Evolutionary conservation across 64 coral and sea anemone genomes (phyloP).

Genomic region (Catalaphyllia jardinei): DNA sequence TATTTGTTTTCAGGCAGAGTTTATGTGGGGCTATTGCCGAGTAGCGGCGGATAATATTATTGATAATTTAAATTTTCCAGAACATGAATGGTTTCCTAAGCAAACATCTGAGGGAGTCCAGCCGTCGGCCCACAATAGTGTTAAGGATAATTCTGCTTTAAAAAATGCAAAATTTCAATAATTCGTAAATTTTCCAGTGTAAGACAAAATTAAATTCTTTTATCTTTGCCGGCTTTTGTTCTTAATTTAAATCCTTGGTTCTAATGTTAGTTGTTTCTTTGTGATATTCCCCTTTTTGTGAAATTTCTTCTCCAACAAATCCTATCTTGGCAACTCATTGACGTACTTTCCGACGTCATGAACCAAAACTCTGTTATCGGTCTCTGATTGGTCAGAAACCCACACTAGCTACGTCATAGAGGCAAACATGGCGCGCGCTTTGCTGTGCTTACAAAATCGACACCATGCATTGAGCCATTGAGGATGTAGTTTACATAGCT

Average conservation of each 20-base stretch:
- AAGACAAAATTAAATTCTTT: no score
- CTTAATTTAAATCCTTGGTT: background rate
- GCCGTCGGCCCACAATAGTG: background rate
- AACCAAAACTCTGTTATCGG: background rate
- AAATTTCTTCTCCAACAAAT: slow-evolving; percentile 13
- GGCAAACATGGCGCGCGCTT: slow-evolving; percentile 48
- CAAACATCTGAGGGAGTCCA: background rate
- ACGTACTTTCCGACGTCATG: slow-evolving; percentile 21
- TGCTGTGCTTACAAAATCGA: slow-evolving; percentile 13
- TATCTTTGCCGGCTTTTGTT: background rate
- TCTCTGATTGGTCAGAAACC: slow-evolving; percentile 8
- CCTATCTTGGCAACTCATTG: slow-evolving; percentile 19
- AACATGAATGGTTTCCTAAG: background rate
- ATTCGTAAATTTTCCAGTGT: background rate
- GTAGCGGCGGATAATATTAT: background rate
- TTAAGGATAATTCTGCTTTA: background rate
- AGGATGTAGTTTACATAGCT: slow-evolving; percentile 14
- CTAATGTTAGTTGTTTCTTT: background rate
- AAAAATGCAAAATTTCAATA: background rate
- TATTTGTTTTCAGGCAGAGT: background rate
- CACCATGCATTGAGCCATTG: slow-evolving; percentile 33
- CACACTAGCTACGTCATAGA: slow-evolving; percentile 9
- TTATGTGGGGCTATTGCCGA: background rate
- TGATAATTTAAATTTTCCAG: background rate
- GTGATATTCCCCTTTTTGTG: background rate